A percentile compares a stretch with the other conserved stretches of the same genome.
phyloP scores from a whole-genome alignment of 1,140 invertebrate genomes.

The Drosophila setifemur region DNA sequence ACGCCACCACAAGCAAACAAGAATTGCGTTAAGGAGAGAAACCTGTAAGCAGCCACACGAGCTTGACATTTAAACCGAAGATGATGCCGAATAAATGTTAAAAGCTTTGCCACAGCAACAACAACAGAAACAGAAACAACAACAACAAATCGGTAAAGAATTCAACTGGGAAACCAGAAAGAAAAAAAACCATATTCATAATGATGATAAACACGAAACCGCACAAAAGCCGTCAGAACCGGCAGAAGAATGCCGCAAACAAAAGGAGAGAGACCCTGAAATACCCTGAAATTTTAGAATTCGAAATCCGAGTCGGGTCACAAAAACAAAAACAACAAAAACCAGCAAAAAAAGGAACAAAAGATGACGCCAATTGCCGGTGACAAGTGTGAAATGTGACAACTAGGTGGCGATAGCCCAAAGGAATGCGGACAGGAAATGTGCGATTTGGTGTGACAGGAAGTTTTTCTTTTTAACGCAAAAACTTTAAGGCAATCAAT shows the following conservation, averaged over 20 bases:
- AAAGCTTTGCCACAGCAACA: slow-evolving; percentile 45
- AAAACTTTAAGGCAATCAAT: no score
- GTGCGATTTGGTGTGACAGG: not conserved
- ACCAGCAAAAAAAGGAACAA: not conserved
- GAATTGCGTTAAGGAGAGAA: slow-evolving; percentile 1
- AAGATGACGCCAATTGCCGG: slow-evolving; percentile 2
- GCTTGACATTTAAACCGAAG: slow-evolving; percentile 70
- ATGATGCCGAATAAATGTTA: slow-evolving; percentile 63
- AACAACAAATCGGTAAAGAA: not conserved
- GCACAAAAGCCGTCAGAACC: slow-evolving; percentile 52
- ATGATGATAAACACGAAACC: slow-evolving; percentile 58
- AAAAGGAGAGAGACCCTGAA: slow-evolving; percentile 6
- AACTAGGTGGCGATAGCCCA: slow-evolving; percentile 1
- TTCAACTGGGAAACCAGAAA: slow-evolving; percentile 26
- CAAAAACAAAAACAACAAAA: not conserved
- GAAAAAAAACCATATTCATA: slow-evolving; percentile 52
- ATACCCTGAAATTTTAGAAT: slow-evolving; percentile 8
- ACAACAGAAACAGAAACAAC: slow-evolving; percentile 5
- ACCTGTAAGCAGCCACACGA: slow-evolving; percentile 47
- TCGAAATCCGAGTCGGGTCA: not conserved
- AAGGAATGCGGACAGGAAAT: slow-evolving; percentile 10
- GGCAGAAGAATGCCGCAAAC: slow-evolving; percentile 14
- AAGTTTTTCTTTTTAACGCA: no score
- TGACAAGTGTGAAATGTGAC: not conserved
- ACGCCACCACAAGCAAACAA: not conserved